phyloP scores from a whole-genome alignment of 2,113 vertebrate species.

The Barbus barbus region DNA sequence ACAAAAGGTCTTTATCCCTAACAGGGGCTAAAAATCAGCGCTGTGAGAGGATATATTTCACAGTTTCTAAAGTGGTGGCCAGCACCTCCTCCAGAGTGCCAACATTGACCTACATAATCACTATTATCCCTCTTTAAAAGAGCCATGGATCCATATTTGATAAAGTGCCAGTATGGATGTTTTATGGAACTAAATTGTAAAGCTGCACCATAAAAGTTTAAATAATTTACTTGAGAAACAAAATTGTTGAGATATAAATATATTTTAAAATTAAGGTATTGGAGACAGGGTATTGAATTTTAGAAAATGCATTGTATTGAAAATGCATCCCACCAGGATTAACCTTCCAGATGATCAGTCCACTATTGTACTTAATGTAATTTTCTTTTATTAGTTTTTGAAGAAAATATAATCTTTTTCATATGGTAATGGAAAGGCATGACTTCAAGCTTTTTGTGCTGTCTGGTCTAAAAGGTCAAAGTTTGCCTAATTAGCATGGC shows the following conservation, averaged over 20 bases:
- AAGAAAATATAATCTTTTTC: neutral
- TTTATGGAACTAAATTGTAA: neutral
- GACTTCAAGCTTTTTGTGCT: conserved; percentile 36
- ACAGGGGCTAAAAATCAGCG: neutral
- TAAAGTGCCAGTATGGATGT: neutral
- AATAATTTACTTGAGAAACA: neutral
- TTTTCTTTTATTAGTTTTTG: conserved; percentile 34
- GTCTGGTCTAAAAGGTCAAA: conserved; percentile 9
- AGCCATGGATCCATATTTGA: neutral
- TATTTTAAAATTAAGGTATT: neutral
- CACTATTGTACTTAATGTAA: conserved; percentile 2
- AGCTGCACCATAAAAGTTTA: neutral
- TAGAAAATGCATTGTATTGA: too few species aligned
- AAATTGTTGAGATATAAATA: neutral
- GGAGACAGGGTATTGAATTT: neutral
- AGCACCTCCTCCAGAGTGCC: neutral
- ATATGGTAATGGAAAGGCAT: conserved; percentile 11
- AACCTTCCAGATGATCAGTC: neutral
- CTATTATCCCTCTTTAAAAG: neutral
- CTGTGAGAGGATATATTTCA: neutral
- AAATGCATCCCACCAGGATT: neutral
- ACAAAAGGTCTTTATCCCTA: conserved; percentile 5
- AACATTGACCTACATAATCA: neutral
- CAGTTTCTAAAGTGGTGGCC: neutral
- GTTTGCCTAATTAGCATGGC: neutral